Conservation (phyloP, 2,888 invertebrate species). For the Autographa pulchrina region DNA sequence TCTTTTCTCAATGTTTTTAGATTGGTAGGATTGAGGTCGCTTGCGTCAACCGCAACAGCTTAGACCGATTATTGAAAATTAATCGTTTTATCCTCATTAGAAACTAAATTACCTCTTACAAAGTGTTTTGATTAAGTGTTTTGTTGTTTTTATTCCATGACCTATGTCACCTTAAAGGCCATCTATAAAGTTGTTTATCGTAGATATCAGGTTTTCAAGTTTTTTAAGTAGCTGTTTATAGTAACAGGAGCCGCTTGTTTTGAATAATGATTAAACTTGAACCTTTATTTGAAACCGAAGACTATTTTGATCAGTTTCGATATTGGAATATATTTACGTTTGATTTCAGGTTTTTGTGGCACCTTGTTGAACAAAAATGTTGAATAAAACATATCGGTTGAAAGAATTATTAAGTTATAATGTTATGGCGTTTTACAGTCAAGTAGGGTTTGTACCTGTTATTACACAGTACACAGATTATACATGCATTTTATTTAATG, state of each 20-base stretch:
- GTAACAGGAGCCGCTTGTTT: conserved; percentile 2
- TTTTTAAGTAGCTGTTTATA: conserved; percentile 1
- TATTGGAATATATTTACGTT: not conserved
- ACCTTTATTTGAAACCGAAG: not conserved
- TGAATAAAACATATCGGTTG: no score
- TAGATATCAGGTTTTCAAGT: not conserved
- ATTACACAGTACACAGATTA: no score
- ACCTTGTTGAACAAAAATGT: not conserved
- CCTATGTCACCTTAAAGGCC: not conserved
- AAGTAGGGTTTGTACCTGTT: no score
- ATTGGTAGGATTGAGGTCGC: not conserved
- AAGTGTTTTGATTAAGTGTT: not conserved
- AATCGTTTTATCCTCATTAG: conserved; percentile 4
- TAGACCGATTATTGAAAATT: not conserved
- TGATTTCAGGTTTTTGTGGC: not conserved
- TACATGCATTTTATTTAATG: no score
- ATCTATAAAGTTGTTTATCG: not conserved
- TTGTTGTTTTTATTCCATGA: not conserved
- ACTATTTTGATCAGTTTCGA: not conserved
- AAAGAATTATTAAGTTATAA: no score
- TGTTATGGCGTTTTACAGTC: no score
- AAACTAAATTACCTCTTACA: not conserved
- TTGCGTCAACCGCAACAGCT: conserved; percentile 1
- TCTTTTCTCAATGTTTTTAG: not conserved
- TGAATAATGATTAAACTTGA: not conserved